Percentiles rank a stretch among this genome's conserved stretches.
These are phyloP conservation scores for Catagonus wagneri DNA, from an alignment of 2,113 vertebrate genomes.

Conservation along the genomic window DNA sequence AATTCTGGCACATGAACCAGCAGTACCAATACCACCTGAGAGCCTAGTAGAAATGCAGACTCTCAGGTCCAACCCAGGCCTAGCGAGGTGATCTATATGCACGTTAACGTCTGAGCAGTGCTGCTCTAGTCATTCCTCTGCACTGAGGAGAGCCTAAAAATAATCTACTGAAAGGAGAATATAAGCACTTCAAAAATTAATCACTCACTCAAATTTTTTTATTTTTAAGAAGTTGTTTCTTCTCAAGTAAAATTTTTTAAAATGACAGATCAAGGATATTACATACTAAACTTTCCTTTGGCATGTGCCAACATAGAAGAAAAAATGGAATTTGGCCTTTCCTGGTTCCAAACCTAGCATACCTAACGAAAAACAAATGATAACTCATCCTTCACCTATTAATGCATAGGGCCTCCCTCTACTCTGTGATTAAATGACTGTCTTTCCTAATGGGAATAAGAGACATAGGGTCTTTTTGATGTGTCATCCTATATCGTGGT, in stretches of 20 bases:
- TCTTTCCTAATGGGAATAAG: neutral
- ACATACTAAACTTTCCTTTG: neutral
- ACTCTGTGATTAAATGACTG: neutral
- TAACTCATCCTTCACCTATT: neutral
- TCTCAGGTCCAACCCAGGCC: neutral
- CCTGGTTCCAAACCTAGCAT: neutral
- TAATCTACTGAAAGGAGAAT: slow-evolving; percentile 39
- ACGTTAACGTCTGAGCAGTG: neutral
- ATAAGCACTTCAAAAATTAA: slow-evolving; percentile 67
- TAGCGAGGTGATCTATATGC: neutral
- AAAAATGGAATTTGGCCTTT: slow-evolving; percentile 40
- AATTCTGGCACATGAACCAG: neutral
- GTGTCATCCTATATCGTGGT: neutral
- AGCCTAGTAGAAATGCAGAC: neutral
- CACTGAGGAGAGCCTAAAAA: slow-evolving; percentile 63
- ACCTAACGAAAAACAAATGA: neutral
- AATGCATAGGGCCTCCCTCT: neutral
- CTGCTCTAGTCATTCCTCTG: neutral
- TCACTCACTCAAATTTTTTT: slow-evolving; percentile 35
- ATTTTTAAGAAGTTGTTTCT: slow-evolving; percentile 56
- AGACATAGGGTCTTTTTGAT: neutral
- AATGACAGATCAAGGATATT: slow-evolving; percentile 48
- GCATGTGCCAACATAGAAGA: neutral
- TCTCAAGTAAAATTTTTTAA: slow-evolving; percentile 63
- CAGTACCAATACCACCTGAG: neutral